These are phyloP conservation scores for Amphiura filiformis DNA, from an alignment of 35 echinoderm and acorn worm species.

Conservation along the genomic window DNA sequence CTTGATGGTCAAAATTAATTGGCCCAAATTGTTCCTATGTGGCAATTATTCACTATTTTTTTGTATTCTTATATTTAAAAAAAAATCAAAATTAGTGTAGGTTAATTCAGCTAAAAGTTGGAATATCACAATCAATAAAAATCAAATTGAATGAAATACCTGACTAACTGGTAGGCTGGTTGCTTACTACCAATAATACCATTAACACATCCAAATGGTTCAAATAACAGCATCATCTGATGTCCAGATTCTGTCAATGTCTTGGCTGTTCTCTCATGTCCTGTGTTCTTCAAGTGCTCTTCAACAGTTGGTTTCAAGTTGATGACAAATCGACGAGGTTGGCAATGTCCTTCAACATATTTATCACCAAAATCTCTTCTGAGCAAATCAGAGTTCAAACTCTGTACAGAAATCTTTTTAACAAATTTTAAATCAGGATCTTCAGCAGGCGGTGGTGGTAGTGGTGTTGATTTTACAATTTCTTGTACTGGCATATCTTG, in stretches of 20 bases:
- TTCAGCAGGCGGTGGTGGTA: background rate
- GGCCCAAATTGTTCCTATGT: too few species aligned
- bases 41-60: too few species aligned
- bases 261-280: background rate
- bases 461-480: background rate
- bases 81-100: too few species aligned
- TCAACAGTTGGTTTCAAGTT: slow-evolving; percentile 29
- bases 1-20: too few species aligned
- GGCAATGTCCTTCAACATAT: slow-evolving; percentile 13
- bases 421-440: background rate
- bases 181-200: background rate
- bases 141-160: too few species aligned
- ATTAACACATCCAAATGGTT: background rate
- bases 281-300: slow-evolving; percentile 6
- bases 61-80: too few species aligned
- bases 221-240: slow-evolving; percentile 31
- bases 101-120: too few species aligned
- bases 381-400: background rate
- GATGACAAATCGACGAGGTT: slow-evolving; percentile 33
- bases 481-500: background rate
- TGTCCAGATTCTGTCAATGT: slow-evolving; percentile 28
- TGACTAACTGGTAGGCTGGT: background rate
- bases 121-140: too few species aligned
- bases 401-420: background rate
- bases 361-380: slow-evolving; percentile 21